Conservation (phyloP, 2,888 invertebrate species). For the Volucella inflata region DNA sequence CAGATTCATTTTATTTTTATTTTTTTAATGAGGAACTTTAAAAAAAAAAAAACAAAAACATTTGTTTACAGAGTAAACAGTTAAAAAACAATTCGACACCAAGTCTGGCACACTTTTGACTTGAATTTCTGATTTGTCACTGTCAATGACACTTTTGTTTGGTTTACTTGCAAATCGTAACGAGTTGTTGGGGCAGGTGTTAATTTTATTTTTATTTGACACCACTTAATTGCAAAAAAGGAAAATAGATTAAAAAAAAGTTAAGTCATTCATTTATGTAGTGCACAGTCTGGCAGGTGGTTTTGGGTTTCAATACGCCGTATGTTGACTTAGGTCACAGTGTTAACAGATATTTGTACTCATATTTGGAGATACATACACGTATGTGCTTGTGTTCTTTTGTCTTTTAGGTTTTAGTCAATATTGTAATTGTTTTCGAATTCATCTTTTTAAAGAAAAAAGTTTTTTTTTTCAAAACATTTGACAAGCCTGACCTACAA, state of each 20-base stretch:
- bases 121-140: constrained; percentile 35
- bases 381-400: too few relatives aligned
- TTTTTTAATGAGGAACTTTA: too few relatives aligned
- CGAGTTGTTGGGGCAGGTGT: background rate
- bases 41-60: too few relatives aligned
- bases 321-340: constrained; percentile 1
- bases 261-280: background rate
- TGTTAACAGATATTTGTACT: background rate
- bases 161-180: constrained; percentile 23
- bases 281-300: constrained; percentile 10
- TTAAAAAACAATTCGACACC: background rate
- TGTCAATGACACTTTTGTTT: constrained; percentile 48
- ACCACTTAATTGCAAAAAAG: background rate
- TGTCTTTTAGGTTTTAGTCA: too few relatives aligned
- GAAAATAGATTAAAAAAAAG: background rate
- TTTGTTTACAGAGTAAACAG: too few relatives aligned
- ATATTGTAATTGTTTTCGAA: too few relatives aligned
- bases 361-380: too few relatives aligned
- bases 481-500: too few relatives aligned
- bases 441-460: too few relatives aligned
- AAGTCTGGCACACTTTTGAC: background rate
- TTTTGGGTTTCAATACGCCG: constrained; percentile 10
- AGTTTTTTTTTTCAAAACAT: too few relatives aligned
- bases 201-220: background rate
- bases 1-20: too few relatives aligned